Evolutionary conservation across 1,140 invertebrate genomes (phyloP).

Genomic region (Neotoxoptera formosana): DNA sequence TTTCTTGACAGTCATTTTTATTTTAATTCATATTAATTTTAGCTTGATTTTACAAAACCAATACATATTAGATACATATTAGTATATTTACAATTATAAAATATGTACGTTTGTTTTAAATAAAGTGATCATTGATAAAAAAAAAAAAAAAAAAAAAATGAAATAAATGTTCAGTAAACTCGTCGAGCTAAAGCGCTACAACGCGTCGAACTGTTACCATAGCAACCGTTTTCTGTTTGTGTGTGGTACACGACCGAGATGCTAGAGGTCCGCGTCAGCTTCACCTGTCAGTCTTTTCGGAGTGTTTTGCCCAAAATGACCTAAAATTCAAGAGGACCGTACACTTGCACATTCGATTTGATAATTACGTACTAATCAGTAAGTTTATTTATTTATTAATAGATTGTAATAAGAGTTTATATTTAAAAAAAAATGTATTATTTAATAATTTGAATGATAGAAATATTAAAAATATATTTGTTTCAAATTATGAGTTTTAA

Average conservation of each 20-base stretch:
- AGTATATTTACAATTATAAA: neutral
- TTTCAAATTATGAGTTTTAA: neutral
- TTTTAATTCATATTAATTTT: neutral
- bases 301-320: slow-evolving; percentile 53
- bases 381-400: slow-evolving; percentile 18
- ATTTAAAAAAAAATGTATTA: neutral
- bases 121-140: neutral
- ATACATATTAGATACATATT: neutral
- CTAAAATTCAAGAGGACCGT: slow-evolving; percentile 38
- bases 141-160: neutral
- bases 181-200: neutral
- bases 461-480: neutral
- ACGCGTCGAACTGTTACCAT: slow-evolving; percentile 28
- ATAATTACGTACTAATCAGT: neutral
- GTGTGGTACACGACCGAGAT: slow-evolving; percentile 44
- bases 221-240: slow-evolving; percentile 36
- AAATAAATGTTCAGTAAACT: neutral
- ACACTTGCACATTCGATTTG: neutral
- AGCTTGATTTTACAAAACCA: neutral
- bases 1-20: neutral
- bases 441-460: neutral
- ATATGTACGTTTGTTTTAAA: neutral
- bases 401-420: neutral
- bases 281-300: slow-evolving; percentile 53
- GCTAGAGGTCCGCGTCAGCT: slow-evolving; percentile 26